Conservation (phyloP, 1,140 invertebrate species). For the Acarapis woodi region DNA sequence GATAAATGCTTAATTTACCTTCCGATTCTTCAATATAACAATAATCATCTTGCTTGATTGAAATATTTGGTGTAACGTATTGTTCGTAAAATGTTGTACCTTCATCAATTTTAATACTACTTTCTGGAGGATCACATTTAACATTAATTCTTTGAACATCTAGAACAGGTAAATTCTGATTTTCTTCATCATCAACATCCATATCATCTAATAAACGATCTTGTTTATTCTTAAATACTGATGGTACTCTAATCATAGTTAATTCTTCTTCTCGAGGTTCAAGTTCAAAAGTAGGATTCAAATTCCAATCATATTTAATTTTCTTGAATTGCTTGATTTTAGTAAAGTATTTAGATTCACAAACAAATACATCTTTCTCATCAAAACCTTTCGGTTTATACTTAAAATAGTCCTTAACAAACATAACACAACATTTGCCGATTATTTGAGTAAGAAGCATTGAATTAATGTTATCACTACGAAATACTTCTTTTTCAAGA, state of each 20-base stretch:
- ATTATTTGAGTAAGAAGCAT: constrained; percentile 55
- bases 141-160: constrained; percentile 7
- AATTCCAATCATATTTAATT: constrained; percentile 41
- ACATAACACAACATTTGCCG: constrained; percentile 77
- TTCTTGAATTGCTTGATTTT: constrained; percentile 66
- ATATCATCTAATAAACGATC: constrained; percentile 70
- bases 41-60: constrained; percentile 56
- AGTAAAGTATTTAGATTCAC: constrained; percentile 73
- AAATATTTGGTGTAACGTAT: constrained; percentile 50
- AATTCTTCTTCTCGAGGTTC: constrained; percentile 38
- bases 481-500: constrained; percentile 61
- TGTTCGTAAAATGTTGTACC: constrained; percentile 70
- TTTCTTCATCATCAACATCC: constrained; percentile 24
- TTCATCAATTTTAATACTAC: constrained; percentile 16
- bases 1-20: constrained; percentile 57
- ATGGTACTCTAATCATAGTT: constrained; percentile 56
- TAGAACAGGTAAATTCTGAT: constrained; percentile 1
- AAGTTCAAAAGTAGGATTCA: constrained; percentile 1
- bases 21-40: constrained; percentile 66
- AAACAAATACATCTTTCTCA: constrained; percentile 86
- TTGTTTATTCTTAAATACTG: constrained; percentile 64
- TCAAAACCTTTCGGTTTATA: constrained; percentile 44
- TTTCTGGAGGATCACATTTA: neutral
- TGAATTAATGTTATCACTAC: constrained; percentile 56
- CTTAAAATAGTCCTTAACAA: constrained; percentile 80